Evolutionary conservation across 2,888 invertebrate species (phyloP).

Genomic region (Xestia c-nigrum): DNA sequence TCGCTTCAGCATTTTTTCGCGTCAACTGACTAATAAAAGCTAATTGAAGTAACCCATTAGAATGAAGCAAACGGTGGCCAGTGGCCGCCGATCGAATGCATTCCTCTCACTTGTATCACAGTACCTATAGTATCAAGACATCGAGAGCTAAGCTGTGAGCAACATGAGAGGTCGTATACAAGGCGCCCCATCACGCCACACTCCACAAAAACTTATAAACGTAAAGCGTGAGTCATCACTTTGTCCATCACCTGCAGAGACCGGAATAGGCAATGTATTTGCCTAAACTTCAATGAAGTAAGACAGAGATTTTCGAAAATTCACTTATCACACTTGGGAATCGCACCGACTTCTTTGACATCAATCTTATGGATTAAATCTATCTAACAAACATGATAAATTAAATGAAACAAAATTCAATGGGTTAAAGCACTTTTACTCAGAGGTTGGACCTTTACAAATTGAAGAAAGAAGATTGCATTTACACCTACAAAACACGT

Average conservation of each 20-base stretch:
- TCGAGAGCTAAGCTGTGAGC: not conserved
- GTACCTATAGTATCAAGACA: no score
- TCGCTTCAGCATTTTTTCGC: not conserved
- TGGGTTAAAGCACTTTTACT: no score
- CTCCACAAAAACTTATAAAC: not conserved
- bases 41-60: not conserved
- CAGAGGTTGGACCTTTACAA: no score
- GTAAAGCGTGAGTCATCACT: constrained; percentile 7
- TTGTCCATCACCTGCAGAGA: not conserved
- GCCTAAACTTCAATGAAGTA: not conserved
- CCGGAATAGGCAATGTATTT: not conserved
- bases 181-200: not conserved
- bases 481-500: no score
- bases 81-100: not conserved
- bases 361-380: no score
- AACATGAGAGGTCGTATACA: not conserved
- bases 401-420: no score
- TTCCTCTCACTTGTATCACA: not conserved
- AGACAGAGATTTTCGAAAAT: not conserved
- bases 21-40: not conserved
- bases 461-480: no score
- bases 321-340: no score
- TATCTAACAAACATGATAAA: no score
- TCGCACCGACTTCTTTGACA: no score
- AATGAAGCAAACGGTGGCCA: not conserved